These are phyloP conservation scores for Melolontha melolontha DNA, from an alignment of 2,888 invertebrate genomes.

Conservation along the genomic window DNA sequence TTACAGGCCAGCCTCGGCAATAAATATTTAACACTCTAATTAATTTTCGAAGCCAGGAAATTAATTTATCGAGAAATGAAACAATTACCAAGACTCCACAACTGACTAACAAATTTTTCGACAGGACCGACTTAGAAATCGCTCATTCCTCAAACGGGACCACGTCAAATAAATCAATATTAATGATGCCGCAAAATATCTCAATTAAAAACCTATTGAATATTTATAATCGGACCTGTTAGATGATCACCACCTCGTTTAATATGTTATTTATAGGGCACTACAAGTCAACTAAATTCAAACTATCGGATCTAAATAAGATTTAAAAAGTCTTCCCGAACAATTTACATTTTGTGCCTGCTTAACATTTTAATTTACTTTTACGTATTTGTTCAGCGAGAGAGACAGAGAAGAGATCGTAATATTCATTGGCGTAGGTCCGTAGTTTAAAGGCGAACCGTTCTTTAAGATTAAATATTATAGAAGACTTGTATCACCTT, in stretches of 20 bases:
- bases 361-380: constrained; percentile 50
- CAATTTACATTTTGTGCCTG: constrained; percentile 39
- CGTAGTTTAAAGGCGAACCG: neutral
- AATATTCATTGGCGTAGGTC: neutral
- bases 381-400: constrained; percentile 44
- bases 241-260: constrained; percentile 45
- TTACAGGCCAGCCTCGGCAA: constrained; percentile 15
- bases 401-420: neutral
- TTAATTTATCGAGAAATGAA: constrained; percentile 30
- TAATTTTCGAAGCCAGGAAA: constrained; percentile 25
- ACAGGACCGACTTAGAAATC: constrained; percentile 15
- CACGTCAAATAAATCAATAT: constrained; percentile 51
- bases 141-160: constrained; percentile 28
- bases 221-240: constrained; percentile 50
- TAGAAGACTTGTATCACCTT: neutral
- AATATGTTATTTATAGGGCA: constrained; percentile 48
- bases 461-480: constrained; percentile 8
- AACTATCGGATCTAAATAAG: constrained; percentile 46
- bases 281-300: constrained; percentile 44
- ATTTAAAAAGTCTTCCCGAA: constrained; percentile 36
- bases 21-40: constrained; percentile 35
- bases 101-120: constrained; percentile 18
- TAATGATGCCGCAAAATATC: constrained; percentile 52
- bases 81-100: constrained; percentile 20
- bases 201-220: constrained; percentile 49